These are phyloP conservation scores for Tokudaia muenninki DNA, from an alignment of 2,797 vertebrate genomes.

Conservation along the genomic window DNA sequence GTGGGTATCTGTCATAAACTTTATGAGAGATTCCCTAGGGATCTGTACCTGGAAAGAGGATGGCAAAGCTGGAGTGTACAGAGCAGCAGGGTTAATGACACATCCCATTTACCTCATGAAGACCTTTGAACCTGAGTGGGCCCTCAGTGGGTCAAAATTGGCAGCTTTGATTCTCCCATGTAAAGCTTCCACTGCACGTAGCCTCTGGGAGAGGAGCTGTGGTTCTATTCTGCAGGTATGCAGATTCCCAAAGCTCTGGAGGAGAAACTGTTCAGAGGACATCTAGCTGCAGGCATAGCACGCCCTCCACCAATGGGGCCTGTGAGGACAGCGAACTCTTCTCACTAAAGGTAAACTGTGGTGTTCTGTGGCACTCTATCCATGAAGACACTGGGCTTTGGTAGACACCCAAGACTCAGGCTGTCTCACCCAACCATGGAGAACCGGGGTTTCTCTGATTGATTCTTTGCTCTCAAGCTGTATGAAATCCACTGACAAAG, in stretches of 20 bases:
- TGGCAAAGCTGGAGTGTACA: neutral
- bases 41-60: neutral
- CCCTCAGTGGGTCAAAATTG: neutral
- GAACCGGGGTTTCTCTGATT: neutral
- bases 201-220: neutral
- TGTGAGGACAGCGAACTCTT: fast-evolving
- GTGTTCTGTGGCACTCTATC: neutral
- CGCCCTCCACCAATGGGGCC: neutral
- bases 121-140: neutral
- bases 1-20: neutral
- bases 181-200: neutral
- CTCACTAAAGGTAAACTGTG: too few species aligned
- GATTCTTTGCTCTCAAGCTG: neutral
- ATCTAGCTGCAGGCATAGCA: neutral
- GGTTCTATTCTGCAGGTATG: neutral
- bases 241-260: neutral
- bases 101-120: neutral
- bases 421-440: neutral
- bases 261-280: neutral
- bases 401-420: neutral
- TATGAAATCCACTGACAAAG: neutral
- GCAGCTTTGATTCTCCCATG: neutral
- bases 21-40: neutral
- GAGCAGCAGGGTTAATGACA: neutral
- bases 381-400: fast-evolving